Conservation (phyloP, 1,140 invertebrate genomes). For the Oreohelix idahoensis region DNA sequence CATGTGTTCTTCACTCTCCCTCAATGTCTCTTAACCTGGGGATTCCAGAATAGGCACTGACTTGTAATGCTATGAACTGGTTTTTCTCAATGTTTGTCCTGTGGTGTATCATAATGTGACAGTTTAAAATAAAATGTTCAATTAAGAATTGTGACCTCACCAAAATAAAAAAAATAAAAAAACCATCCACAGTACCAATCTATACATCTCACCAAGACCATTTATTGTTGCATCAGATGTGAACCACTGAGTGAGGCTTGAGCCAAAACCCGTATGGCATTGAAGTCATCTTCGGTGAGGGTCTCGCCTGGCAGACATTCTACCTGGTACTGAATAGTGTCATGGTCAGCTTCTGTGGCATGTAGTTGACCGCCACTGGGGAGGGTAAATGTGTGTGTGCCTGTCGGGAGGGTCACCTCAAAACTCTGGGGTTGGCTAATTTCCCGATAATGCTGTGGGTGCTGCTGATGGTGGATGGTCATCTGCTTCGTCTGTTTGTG, state of each 20-base stretch:
- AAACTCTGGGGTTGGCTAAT: background rate
- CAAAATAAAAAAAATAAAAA: too few species aligned
- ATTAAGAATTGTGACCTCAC: too few species aligned
- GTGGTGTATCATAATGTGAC: too few species aligned
- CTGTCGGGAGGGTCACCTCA: conserved; percentile 19
- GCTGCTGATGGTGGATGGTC: background rate
- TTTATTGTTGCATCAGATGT: conserved; percentile 18
- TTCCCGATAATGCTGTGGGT: background rate
- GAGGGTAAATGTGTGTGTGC: conserved; percentile 26
- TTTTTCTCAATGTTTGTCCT: too few species aligned
- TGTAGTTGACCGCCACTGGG: conserved; percentile 9
- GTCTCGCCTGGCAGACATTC: conserved; percentile 49
- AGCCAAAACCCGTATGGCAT: conserved; percentile 49
- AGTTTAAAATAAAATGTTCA: too few species aligned
- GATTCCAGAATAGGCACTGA: too few species aligned
- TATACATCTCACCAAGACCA: too few species aligned
- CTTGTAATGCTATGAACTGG: too few species aligned
- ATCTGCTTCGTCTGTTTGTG: conserved; percentile 11
- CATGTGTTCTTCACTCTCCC: too few species aligned
- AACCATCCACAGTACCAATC: too few species aligned
- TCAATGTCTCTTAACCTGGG: too few species aligned
- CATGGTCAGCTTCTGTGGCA: conserved; percentile 11
- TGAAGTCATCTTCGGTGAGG: conserved; percentile 47
- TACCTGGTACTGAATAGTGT: conserved; percentile 49
- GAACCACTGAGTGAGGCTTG: conserved; percentile 45